phyloP scores from a whole-genome alignment of 2,113 vertebrate genomes.

The Pterocles orientalis region DNA sequence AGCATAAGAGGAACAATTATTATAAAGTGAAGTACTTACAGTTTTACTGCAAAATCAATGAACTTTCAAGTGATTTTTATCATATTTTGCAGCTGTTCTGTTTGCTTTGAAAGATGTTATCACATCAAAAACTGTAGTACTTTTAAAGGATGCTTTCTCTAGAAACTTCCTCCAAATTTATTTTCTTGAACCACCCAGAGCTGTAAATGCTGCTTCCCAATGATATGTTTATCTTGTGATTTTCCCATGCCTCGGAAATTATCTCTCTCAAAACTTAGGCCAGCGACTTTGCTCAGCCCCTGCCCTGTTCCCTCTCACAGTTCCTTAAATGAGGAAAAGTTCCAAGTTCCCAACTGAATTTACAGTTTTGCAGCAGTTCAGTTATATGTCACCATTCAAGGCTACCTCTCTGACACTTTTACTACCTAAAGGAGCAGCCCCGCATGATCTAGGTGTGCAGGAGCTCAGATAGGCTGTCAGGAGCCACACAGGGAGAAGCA shows the following conservation, averaged over 20 bases:
- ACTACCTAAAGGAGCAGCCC: neutral
- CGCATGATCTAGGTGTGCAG: neutral
- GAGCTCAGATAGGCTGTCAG: neutral
- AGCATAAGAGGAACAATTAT: slow-evolving; percentile 80
- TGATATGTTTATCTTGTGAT: neutral
- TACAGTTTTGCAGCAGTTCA: neutral
- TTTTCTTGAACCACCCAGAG: neutral
- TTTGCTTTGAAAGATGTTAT: slow-evolving; percentile 72
- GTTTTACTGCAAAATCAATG: slow-evolving; percentile 86
- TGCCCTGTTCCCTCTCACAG: neutral
- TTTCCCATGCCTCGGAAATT: neutral
- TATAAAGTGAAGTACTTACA: slow-evolving; percentile 83
- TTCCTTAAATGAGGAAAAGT: neutral
- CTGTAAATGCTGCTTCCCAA: neutral
- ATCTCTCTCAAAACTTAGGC: neutral
- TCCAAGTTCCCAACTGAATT: neutral
- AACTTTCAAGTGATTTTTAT: slow-evolving; percentile 86
- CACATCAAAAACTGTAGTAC: slow-evolving; percentile 44
- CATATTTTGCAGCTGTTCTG: slow-evolving; percentile 80
- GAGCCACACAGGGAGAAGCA: neutral
- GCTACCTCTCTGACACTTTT: neutral
- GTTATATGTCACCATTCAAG: neutral
- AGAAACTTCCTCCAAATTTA: slow-evolving; percentile 47
- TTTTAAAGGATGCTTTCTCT: slow-evolving; percentile 67
- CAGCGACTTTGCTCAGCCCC: neutral